Conservation (phyloP, 2,797 vertebrate species). For the Scleropages formosus region DNA sequence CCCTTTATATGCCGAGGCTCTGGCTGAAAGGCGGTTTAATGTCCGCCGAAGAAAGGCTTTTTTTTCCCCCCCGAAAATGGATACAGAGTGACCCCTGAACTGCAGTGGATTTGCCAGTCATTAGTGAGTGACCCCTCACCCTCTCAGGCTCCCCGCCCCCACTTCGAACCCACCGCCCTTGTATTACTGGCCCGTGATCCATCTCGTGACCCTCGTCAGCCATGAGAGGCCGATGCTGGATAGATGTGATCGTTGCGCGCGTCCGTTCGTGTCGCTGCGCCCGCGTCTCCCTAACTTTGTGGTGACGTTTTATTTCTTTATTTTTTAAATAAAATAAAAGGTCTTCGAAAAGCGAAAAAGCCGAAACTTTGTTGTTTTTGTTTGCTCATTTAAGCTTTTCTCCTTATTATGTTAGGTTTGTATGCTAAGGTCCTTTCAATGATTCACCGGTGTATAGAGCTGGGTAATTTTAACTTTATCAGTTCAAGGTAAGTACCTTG, state of each 20-base stretch:
- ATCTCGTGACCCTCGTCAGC: constrained; percentile 12
- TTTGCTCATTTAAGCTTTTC: too few relatives aligned
- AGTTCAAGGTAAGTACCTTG: too few relatives aligned
- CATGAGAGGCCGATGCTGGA: not conserved
- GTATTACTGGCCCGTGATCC: constrained; percentile 39
- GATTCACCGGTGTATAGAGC: too few relatives aligned
- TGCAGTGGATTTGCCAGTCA: constrained; percentile 56
- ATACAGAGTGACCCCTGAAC: constrained; percentile 62
- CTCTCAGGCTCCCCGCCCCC: constrained; percentile 30
- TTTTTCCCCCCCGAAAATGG: constrained; percentile 62
- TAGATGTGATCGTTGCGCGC: not conserved
- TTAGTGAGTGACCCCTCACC: constrained; percentile 55
- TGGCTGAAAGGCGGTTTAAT: constrained; percentile 40
- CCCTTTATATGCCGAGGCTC: constrained; percentile 23
- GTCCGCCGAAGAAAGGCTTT: constrained; percentile 53
- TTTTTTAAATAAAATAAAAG: too few relatives aligned
- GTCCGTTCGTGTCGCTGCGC: constrained; percentile 22
- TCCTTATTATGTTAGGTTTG: not conserved
- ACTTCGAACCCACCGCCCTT: constrained; percentile 22
- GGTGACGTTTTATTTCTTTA: too few relatives aligned
- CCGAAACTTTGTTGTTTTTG: not conserved
- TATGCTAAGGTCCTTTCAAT: too few relatives aligned
- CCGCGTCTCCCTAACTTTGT: not conserved
- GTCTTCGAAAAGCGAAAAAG: too few relatives aligned
- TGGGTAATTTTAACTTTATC: too few relatives aligned